Evolutionary conservation across 1,140 invertebrate genomes (phyloP), one percentile per base, ranked within the genome.

Genomic region (Papilio helenus): DNA sequence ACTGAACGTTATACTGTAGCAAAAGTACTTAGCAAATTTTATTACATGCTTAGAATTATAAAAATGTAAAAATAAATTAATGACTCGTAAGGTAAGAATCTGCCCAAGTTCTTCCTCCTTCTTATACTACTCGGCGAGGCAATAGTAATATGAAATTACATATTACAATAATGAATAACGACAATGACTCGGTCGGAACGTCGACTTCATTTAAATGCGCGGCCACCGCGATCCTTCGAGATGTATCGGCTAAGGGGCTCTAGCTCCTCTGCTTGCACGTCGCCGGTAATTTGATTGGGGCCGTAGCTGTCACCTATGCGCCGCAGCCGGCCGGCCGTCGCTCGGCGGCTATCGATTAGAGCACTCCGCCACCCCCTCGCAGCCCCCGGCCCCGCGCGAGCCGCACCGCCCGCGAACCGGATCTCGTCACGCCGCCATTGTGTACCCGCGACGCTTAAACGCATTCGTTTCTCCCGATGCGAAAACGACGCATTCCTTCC

Each of bases 321-420:
- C 90, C 93, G 86, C 92, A 92, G 93, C 92, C 91, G 94, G 90
- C 92, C 93, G 94, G 93, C 93, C 91, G 92, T 94, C 94, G 93
- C 93, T 94, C 92, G 93, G 92, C 92, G 90, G 93, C 93, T 94
- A 95, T 95, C 94, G 94, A 95, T 95, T 95, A 94, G 94, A 94
- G 92, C 88, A 23, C 90, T 89, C 87, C 88, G 58, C 58, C 23
- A 61, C 85, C 82, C 85, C 88, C 88, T 86, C 83, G 84, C 81
- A 85, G 83, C 88, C 55, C 51, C 55, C 55, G 20, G 55, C n/a
- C 20, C 55, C 88, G 87, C 87, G 87, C 87, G 87, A 79, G 87
- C 92, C 88, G 87, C 89, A 87, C 85, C 88, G 85, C 92, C 92
- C 90, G 92, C 91, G 92, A 93, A 93, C 92, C 92, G 92, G 92